These are phyloP conservation scores for Agrotis ipsilon DNA, from an alignment of 2,888 invertebrate species.

Conservation along the genomic window DNA sequence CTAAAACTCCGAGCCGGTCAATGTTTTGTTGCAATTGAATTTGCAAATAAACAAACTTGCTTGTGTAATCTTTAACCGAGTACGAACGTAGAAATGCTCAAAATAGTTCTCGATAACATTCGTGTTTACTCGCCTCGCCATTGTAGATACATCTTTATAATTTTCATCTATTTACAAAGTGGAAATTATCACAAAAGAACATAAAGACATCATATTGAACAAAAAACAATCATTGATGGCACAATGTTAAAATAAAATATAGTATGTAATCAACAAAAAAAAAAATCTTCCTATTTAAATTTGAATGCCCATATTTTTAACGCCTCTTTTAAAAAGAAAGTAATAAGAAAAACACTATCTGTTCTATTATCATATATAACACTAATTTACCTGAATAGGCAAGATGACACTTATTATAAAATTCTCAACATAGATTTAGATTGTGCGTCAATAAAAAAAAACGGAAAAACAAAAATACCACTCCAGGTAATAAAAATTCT, in stretches of 20 bases:
- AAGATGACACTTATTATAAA: slow-evolving; percentile 8
- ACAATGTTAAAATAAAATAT: slow-evolving; percentile 8
- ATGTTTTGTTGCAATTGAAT: background rate
- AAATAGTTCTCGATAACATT: too few species aligned
- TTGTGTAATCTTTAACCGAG: background rate
- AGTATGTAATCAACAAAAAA: background rate
- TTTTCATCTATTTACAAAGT: slow-evolving; percentile 21
- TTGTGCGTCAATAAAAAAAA: slow-evolving; percentile 8
- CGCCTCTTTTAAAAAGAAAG: too few species aligned
- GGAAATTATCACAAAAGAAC: slow-evolving; percentile 8
- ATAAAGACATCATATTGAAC: slow-evolving; percentile 24
- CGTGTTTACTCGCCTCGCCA: background rate
- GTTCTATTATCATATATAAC: background rate
- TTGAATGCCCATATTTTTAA: background rate
- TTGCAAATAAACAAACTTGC: background rate
- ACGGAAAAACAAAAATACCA: background rate
- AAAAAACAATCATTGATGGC: slow-evolving; percentile 37
- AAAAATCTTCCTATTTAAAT: background rate
- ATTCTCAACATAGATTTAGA: slow-evolving; percentile 2
- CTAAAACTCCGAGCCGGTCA: background rate
- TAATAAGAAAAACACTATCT: background rate
- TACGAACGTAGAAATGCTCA: background rate
- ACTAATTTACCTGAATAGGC: background rate
- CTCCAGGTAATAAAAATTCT: background rate
- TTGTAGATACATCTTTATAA: background rate